A percentile compares a stretch with the other conserved stretches of the same genome.
phyloP scores from a whole-genome alignment of 2,888 invertebrate genomes.

The Iselma pallidipennis region DNA sequence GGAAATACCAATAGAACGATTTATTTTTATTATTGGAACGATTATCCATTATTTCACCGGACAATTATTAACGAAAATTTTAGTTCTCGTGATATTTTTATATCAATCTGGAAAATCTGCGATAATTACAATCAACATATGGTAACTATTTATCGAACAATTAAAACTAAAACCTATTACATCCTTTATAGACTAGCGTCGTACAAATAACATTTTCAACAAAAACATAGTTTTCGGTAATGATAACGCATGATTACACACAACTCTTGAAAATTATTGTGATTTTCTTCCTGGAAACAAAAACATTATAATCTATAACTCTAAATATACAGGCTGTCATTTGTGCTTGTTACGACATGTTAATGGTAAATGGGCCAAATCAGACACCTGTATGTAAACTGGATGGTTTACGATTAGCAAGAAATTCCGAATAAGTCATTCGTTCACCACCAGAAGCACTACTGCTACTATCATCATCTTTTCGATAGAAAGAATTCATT shows the following conservation, averaged over 20 bases:
- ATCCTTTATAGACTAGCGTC: no score
- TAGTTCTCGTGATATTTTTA: background rate
- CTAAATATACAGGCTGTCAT: no score
- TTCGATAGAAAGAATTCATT: background rate
- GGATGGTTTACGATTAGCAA: background rate
- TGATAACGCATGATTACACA: no score
- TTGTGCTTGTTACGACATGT: no score
- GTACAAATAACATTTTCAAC: no score
- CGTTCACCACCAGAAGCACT: background rate
- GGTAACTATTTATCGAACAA: background rate
- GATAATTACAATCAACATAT: background rate
- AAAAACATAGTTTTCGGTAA: no score
- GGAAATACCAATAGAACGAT: slow-evolving; percentile 38
- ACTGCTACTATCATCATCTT: background rate
- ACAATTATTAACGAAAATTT: background rate
- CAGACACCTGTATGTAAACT: no score
- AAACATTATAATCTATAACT: no score
- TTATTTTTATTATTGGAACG: slow-evolving; percentile 10
- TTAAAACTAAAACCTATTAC: background rate
- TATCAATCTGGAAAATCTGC: background rate
- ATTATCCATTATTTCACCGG: background rate
- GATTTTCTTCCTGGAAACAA: background rate
- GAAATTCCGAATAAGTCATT: background rate
- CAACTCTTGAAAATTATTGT: background rate
- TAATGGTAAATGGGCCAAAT: no score